Evolutionary conservation across 2,888 invertebrate genomes (phyloP), one percentile per base, ranked within the genome.

Genomic region (Parnassius mnemosyne): DNA sequence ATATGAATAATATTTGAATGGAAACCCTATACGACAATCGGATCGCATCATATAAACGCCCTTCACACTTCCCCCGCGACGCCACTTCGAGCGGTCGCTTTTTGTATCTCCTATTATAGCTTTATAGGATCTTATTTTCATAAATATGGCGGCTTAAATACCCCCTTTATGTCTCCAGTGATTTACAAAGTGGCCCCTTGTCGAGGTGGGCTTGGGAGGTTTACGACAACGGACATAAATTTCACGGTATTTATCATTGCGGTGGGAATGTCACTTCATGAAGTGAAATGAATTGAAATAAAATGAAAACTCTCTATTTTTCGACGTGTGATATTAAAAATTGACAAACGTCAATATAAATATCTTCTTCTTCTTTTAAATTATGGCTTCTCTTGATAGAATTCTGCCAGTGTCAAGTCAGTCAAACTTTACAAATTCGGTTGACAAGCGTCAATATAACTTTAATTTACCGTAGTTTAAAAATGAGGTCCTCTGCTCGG

Each of bases 101-200:
- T 90, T 90, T 90, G 90, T 90, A 87, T 87, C 84, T 86, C 84
- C 89, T 85, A 89, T 89, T 88, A 89, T 87, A 83, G 83, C 84
- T 78, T 80, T 81, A 80, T 78, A 76, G 82, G 81, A 84, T 84
- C 88, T 89, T 91, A 90, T 90, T 91, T 87, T 87, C 90, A 89
- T 89, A 90, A 89, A 90, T 87, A 89, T 88, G 78, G 85, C 81
- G 79, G 80, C 82, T 88, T 89, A 88, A 85, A 85, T 84, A 83
- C 84, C 83, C 84, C 85, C 79, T 79, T 86, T 87, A 83, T 89
- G 88, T 85, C 81, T 75, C 64, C 65, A 42, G 80, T 89, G 89
- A 89, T 88, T 89, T 88, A 89, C 87, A 87, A 87, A 88, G 79
- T 82, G 76, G 66, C 72, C 70, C 68, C 70, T 71, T 80, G 75